Conservation (phyloP, 2,888 invertebrate genomes). For the Oligia latruncula region DNA sequence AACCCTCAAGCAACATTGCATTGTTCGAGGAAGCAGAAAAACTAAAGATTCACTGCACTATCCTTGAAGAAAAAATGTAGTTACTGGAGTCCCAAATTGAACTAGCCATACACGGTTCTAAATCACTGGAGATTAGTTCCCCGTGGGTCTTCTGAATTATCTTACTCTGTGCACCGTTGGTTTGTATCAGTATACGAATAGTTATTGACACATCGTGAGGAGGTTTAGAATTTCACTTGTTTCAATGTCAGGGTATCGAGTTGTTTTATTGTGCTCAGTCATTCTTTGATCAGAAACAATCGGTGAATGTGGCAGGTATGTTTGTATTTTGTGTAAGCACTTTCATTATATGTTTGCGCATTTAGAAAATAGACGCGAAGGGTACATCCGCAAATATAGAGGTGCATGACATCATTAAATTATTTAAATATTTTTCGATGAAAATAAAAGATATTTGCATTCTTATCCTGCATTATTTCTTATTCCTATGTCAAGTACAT, state of each 20-base stretch:
- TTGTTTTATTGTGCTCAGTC: constrained; percentile 59
- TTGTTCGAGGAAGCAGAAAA: background rate
- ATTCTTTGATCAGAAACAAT: constrained; percentile 63
- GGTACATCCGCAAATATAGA: constrained; percentile 20
- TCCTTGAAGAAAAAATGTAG: background rate
- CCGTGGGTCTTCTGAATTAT: constrained; percentile 23
- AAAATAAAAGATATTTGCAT: background rate
- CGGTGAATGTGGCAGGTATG: constrained; percentile 40
- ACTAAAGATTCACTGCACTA: background rate
- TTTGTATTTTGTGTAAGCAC: constrained; percentile 27
- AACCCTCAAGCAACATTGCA: background rate
- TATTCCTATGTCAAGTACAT: background rate
- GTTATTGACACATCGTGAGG: constrained; percentile 76
- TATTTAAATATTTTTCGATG: background rate
- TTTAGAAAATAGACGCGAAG: background rate
- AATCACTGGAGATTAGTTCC: background rate
- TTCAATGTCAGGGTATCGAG: constrained; percentile 75
- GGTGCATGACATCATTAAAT: background rate
- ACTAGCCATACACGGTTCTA: background rate
- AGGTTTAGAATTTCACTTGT: constrained; percentile 78
- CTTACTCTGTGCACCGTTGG: constrained; percentile 39
- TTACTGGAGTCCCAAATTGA: background rate
- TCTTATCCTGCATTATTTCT: background rate
- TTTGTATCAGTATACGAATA: constrained; percentile 52
- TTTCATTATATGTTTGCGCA: constrained; percentile 28